Percentiles rank a stretch among this genome's conserved stretches.
phyloP scores from a whole-genome alignment of 2,113 vertebrate genomes.

The Passer montanus region DNA sequence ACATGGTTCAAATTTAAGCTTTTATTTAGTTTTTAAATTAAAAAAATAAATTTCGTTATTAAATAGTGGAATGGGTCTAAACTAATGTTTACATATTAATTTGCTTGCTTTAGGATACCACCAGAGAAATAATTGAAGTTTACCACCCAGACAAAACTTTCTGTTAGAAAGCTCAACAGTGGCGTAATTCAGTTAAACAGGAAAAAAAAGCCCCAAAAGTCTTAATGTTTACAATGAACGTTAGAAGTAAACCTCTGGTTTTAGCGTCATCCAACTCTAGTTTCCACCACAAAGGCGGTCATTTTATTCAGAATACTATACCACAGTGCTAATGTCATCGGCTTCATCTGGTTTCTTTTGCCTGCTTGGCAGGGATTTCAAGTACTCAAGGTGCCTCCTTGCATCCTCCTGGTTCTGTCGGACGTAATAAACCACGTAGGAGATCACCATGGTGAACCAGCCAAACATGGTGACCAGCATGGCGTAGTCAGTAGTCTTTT shows the following conservation, averaged over 20 bases:
- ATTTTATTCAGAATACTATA: slow-evolving; percentile 74
- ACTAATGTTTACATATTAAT: slow-evolving; percentile 76
- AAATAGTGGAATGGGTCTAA: slow-evolving; percentile 84
- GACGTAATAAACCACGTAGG: slow-evolving; percentile 97
- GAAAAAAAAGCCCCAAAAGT: slow-evolving; percentile 52
- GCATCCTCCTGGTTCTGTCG: slow-evolving; percentile 98
- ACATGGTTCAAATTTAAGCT: slow-evolving; percentile 81
- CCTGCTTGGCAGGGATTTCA: slow-evolving; percentile 99
- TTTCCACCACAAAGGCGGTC: slow-evolving; percentile 32
- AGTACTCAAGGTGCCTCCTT: slow-evolving; percentile 96
- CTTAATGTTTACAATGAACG: slow-evolving; percentile 72
- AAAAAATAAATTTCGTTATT: slow-evolving; percentile 89
- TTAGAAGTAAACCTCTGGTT: slow-evolving; percentile 73
- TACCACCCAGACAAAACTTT: slow-evolving; percentile 63
- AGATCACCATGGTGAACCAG: slow-evolving; percentile 99
- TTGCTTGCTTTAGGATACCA: slow-evolving; percentile 73
- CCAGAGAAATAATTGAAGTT: slow-evolving; percentile 65
- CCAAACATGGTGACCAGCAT: slow-evolving; percentile 99
- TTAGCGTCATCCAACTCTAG: slow-evolving; percentile 21
- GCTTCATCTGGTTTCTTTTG: slow-evolving; percentile 96
- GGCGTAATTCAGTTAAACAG: slow-evolving; percentile 68
- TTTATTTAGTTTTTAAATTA: slow-evolving; percentile 86
- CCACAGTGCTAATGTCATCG: slow-evolving; percentile 96
- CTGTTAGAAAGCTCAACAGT: slow-evolving; percentile 73
- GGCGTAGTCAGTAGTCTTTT: slow-evolving; percentile 96